phyloP scores from a whole-genome alignment of 53 echinoderm and acorn worm genomes.

The Henricia sp. region DNA sequence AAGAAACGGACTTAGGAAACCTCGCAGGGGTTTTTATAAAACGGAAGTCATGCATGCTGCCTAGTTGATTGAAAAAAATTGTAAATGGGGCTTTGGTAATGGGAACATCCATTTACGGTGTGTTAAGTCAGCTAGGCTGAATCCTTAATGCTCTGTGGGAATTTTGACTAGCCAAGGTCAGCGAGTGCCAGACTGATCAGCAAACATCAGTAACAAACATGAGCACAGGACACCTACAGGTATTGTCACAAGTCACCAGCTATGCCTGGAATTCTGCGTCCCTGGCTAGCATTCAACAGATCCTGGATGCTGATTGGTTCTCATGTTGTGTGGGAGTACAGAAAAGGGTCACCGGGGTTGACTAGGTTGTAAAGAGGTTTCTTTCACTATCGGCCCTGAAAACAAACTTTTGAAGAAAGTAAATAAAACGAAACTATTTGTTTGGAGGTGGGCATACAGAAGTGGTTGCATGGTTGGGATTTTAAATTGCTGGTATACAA shows the following conservation, averaged over 20 bases:
- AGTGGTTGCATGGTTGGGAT: no score
- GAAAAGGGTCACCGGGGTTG: neutral
- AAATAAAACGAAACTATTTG: neutral
- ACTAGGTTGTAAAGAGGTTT: neutral
- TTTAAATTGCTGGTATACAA: no score
- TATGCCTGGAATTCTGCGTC: constrained; percentile 47
- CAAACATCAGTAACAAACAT: neutral
- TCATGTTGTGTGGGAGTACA: constrained; percentile 2
- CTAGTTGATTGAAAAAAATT: neutral
- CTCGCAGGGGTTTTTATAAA: constrained; percentile 11
- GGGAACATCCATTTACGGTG: constrained; percentile 3
- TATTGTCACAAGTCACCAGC: constrained; percentile 21
- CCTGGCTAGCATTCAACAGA: constrained; percentile 15
- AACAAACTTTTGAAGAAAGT: constrained; percentile 11
- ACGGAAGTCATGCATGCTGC: constrained; percentile 19
- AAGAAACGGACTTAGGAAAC: neutral
- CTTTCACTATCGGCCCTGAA: neutral
- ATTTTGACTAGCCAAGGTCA: neutral
- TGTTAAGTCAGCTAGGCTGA: neutral
- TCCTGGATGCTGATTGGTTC: constrained; percentile 26
- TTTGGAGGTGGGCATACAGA: no score
- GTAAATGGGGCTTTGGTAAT: neutral
- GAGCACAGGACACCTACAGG: neutral
- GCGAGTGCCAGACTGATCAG: neutral
- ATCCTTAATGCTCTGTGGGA: constrained; percentile 7